Base-by-base conservation (phyloP, 1,140 invertebrate species). In the Brachionus angularis region DNA sequence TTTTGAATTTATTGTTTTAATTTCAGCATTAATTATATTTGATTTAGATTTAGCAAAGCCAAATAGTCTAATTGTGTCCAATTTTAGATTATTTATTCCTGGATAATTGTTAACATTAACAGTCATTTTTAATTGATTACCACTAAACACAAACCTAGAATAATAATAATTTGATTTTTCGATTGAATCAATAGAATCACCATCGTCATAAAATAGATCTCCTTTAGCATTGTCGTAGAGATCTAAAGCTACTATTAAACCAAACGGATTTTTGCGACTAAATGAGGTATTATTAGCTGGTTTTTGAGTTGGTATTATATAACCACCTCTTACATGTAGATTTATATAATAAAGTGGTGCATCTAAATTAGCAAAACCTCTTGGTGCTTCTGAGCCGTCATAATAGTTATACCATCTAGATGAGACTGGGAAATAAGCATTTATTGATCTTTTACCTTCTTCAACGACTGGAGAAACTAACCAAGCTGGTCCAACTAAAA, bases 391-490 rank as follows among this genome's bases (percentile, higher is more conserved):
- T 23, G 62, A 46, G 1, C 62, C 62, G 16, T 67, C 47, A 36
- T 67, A 67, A 33, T 67, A 71, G 1, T 33, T 31, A 18, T 71
- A 71, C 67, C 67, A 71, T 64, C 47, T 64, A 8, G 27, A 29
- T 8, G 18, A 5, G 7, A 31, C 29, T 21, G 71, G 71, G 18
- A 72, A 62, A 61, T 61, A 61, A 21, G 27, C 53, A 23, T 36
- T 31, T n/a, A 61, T 27, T 27, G 23, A 18, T n/a, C 16, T 42
- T 27, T 50, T 33, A 39, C 86, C 87, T 76, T 87, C 81, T 73
- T 87, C 80, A 33, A 91, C 78, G 47, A 90, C 86, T 12, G 90
- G 89, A 16, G 86, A 79, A 44, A 93, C 86, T 82, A 91, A 84
- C 4, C 92, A 73, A 52, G 84, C 82, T 21, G 85, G 80, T 16